Conservation (phyloP, 2,797 vertebrate species). For the Dermochelys coriacea region DNA sequence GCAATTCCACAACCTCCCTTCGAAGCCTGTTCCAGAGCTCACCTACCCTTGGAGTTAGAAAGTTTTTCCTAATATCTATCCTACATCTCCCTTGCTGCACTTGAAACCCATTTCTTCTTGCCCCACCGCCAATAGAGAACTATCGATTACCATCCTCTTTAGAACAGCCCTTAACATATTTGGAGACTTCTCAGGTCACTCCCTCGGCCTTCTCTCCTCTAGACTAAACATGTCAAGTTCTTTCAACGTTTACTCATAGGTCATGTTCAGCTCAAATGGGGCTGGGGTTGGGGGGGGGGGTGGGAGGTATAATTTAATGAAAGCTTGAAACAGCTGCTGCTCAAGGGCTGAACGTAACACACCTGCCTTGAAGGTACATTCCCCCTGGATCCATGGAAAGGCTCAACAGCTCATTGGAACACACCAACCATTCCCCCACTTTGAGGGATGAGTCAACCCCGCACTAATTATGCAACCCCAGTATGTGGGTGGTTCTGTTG, state of each 20-base stretch:
- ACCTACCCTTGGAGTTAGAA: not conserved
- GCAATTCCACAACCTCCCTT: not conserved
- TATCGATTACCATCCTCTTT: not conserved
- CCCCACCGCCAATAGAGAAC: not conserved
- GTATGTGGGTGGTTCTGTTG: conserved; percentile 62
- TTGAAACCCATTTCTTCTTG: not conserved
- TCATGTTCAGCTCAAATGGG: not conserved
- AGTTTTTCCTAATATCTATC: not conserved
- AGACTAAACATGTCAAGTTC: not conserved
- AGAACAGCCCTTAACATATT: too few species aligned
- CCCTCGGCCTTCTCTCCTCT: not conserved
- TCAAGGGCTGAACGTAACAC: not conserved
- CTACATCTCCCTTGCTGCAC: not conserved
- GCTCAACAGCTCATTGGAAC: conserved; percentile 21
- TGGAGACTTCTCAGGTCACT: too few species aligned
- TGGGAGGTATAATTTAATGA: not conserved
- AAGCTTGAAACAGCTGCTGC: conserved; percentile 58
- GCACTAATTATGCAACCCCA: not conserved
- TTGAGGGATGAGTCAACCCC: not conserved
- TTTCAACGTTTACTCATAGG: not conserved
- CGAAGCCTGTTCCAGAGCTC: not conserved
- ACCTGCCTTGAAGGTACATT: conserved; percentile 61
- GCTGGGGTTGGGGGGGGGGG: too few species aligned
- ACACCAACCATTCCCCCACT: not conserved
- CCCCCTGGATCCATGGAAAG: conserved; percentile 53